These are phyloP conservation scores for Cranoglanis bouderius DNA, from an alignment of 2,113 vertebrate species.

Conservation along the genomic window DNA sequence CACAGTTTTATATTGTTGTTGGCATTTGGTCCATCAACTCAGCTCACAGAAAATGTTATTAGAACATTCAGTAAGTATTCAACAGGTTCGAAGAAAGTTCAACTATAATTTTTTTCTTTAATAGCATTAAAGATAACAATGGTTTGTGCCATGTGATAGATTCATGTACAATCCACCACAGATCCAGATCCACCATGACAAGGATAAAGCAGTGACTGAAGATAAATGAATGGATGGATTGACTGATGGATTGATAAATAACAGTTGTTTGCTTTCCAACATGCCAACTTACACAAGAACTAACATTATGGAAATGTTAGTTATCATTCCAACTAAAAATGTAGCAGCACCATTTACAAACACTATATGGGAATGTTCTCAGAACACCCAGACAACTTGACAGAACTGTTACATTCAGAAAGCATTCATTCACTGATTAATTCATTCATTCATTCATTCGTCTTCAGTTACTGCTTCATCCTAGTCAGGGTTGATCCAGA, in stretches of 20 bases:
- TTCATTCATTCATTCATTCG: neutral
- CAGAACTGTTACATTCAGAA: neutral
- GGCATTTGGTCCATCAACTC: neutral
- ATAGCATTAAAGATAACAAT: neutral
- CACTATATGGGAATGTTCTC: neutral
- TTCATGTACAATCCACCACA: neutral
- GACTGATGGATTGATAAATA: neutral
- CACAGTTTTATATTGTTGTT: neutral
- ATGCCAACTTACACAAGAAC: neutral
- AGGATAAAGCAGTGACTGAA: neutral
- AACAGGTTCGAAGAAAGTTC: neutral
- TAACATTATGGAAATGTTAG: neutral
- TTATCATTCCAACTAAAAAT: neutral
- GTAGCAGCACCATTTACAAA: neutral
- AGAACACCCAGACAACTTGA: neutral
- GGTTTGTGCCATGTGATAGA: neutral
- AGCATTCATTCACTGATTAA: neutral
- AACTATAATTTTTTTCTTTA: neutral
- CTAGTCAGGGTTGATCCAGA: neutral
- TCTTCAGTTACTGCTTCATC: neutral
- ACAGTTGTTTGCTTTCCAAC: neutral
- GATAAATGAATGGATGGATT: neutral
- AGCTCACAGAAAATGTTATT: neutral
- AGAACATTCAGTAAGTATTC: neutral
- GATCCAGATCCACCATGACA: neutral